These are phyloP conservation scores for Sebastiscus tertius DNA, from an alignment of 2,797 vertebrate species.

Conservation along the genomic window DNA sequence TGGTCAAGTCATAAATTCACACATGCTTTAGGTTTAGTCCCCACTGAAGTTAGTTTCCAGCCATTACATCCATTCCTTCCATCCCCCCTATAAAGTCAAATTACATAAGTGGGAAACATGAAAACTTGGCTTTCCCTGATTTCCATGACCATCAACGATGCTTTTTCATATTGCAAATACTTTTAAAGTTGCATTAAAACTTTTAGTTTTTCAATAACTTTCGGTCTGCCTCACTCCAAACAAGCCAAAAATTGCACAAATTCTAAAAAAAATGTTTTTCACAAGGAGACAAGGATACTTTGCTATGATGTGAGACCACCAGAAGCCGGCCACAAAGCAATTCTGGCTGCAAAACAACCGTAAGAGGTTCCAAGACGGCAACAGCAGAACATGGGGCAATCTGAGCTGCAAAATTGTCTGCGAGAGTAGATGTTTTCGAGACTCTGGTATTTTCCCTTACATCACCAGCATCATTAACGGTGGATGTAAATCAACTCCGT, in stretches of 20 bases:
- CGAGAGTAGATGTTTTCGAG: constrained; percentile 28
- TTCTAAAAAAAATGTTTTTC: not conserved
- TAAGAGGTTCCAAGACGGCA: not conserved
- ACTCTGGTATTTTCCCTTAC: constrained; percentile 35
- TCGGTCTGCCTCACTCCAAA: not conserved
- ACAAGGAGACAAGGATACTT: not conserved
- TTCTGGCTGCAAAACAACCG: constrained; percentile 7
- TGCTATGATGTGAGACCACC: not conserved
- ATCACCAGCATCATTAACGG: constrained; percentile 38
- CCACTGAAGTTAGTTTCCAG: not conserved
- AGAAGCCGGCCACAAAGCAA: constrained; percentile 13
- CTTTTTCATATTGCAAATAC: not conserved
- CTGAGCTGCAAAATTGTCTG: not conserved
- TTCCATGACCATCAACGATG: not conserved
- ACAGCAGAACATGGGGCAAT: not conserved
- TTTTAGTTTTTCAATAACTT: not conserved
- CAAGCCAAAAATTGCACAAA: not conserved
- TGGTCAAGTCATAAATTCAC: not conserved
- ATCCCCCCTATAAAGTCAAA: not conserved
- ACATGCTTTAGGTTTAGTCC: not conserved
- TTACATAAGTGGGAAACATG: not conserved
- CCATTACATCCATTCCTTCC: not conserved
- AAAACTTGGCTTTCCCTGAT: not conserved
- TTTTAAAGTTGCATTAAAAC: not conserved
- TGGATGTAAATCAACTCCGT: constrained; percentile 41